Evolutionary conservation across 2,797 vertebrate genomes (phyloP).

Genomic region (Diceros bicornis): DNA sequence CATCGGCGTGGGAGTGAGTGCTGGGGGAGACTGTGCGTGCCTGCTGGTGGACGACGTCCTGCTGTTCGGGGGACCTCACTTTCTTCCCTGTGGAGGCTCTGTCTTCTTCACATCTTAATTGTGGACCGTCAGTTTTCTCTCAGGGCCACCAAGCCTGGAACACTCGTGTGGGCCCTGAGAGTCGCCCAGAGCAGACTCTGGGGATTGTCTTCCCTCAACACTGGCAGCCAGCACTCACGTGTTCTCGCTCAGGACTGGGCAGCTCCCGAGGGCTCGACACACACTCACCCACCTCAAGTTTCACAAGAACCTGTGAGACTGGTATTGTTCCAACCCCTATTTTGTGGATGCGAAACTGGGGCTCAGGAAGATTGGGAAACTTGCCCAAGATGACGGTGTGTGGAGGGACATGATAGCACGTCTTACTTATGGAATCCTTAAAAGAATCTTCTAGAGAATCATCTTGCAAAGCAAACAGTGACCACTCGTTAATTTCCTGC

Average conservation of each 20-base stretch:
- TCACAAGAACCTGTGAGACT: fast-evolving
- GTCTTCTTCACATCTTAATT: fast-evolving
- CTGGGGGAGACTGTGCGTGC: fast-evolving
- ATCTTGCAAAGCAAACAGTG: too few relatives aligned
- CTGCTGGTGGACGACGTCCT: fast-evolving
- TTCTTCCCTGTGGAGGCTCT: too few relatives aligned
- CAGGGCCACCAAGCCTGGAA: neutral
- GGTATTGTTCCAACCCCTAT: fast-evolving
- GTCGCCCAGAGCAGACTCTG: fast-evolving
- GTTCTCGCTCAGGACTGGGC: neutral
- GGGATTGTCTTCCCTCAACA: neutral
- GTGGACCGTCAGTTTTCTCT: neutral
- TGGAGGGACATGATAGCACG: neutral
- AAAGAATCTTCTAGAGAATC: neutral
- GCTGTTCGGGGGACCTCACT: fast-evolving
- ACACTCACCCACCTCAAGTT: fast-evolving
- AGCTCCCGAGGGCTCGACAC: fast-evolving
- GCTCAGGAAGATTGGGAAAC: neutral
- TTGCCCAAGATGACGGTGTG: neutral
- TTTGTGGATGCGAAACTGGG: neutral
- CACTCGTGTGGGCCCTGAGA: neutral
- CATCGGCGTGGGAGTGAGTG: fast-evolving
- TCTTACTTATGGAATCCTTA: neutral
- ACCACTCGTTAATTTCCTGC: fast-evolving
- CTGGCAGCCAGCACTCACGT: fast-evolving